phyloP scores from a whole-genome alignment of 2,888 invertebrate genomes.

The Lissonota sp. region DNA sequence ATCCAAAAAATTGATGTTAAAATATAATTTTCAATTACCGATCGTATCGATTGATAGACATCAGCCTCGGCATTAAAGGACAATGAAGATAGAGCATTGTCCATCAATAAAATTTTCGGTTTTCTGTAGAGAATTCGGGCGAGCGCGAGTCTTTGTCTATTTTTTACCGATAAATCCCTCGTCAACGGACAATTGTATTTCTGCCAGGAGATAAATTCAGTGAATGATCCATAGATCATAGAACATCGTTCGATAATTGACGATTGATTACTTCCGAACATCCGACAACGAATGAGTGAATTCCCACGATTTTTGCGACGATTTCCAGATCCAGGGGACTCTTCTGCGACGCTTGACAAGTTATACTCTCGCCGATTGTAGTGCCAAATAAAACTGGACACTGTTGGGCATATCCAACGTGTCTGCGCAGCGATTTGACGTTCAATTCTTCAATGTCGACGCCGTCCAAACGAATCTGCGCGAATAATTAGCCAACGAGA shows the following conservation, averaged over 20 bases:
- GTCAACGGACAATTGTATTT: slow-evolving; percentile 48
- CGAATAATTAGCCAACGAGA: background rate
- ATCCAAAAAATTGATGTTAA: too few species aligned
- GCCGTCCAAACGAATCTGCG: slow-evolving; percentile 42
- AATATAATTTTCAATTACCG: slow-evolving; percentile 14
- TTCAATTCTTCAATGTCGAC: slow-evolving; percentile 37
- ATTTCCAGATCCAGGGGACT: slow-evolving; percentile 24
- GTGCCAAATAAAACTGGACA: slow-evolving; percentile 63
- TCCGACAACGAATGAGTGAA: slow-evolving; percentile 46
- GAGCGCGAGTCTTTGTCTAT: slow-evolving; percentile 60
- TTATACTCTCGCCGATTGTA: slow-evolving; percentile 56
- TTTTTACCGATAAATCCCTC: slow-evolving; percentile 49
- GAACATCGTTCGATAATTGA: background rate
- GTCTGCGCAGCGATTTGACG: slow-evolving; percentile 39
- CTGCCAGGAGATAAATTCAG: background rate
- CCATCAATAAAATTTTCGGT: slow-evolving; percentile 57
- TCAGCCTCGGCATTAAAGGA: slow-evolving; percentile 49
- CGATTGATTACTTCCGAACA: slow-evolving; percentile 26
- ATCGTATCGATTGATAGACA: slow-evolving; percentile 43
- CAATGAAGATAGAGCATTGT: slow-evolving; percentile 54
- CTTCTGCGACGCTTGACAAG: slow-evolving; percentile 35
- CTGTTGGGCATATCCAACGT: slow-evolving; percentile 61
- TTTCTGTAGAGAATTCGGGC: slow-evolving; percentile 60
- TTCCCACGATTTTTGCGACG: slow-evolving; percentile 51
- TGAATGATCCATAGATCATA: background rate